These are phyloP conservation scores for Hydra vulgaris DNA, from an alignment of 30 jellyfish, hydroid and myxozoan species.

Conservation along the genomic window DNA sequence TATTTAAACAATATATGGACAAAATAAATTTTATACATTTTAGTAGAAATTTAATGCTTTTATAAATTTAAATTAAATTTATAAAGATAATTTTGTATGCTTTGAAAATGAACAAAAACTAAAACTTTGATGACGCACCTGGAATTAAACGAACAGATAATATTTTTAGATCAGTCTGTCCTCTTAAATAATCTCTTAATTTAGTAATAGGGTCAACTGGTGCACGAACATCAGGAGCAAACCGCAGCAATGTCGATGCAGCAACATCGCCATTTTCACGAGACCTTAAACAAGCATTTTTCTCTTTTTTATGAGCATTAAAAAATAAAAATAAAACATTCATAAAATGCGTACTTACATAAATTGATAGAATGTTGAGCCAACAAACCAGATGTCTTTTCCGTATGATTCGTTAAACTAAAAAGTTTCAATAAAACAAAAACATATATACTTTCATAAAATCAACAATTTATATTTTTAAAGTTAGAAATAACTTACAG, in stretches of 20 bases:
- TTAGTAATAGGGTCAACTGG: constrained; percentile 91
- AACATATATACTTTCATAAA: too few relatives aligned
- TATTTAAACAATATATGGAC: background rate
- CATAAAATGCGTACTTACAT: constrained; percentile 39
- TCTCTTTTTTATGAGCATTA: background rate
- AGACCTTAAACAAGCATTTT: constrained; percentile 33
- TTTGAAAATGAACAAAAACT: too few relatives aligned
- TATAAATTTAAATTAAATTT: background rate
- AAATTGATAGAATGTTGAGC: constrained; percentile 74
- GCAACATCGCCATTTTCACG: constrained; percentile 90
- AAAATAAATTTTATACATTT: background rate
- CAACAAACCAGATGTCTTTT: constrained; percentile 79
- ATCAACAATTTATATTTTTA: too few relatives aligned
- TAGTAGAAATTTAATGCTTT: background rate
- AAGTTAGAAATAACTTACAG: too few relatives aligned
- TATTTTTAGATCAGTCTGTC: constrained; percentile 40
- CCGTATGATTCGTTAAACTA: constrained; percentile 66
- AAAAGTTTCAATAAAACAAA: constrained; percentile 1
- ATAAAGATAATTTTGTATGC: too few relatives aligned
- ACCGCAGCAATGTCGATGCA: constrained; percentile 61
- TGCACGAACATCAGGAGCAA: constrained; percentile 92
- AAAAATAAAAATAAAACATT: background rate
- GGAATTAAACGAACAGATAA: constrained; percentile 68
- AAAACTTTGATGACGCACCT: too few relatives aligned
- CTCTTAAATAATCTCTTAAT: constrained; percentile 54